Percentiles rank a stretch among this genome's conserved stretches.
These are phyloP conservation scores for Nomada hirtipes DNA, from an alignment of 2,888 invertebrate species.

Conservation along the genomic window DNA sequence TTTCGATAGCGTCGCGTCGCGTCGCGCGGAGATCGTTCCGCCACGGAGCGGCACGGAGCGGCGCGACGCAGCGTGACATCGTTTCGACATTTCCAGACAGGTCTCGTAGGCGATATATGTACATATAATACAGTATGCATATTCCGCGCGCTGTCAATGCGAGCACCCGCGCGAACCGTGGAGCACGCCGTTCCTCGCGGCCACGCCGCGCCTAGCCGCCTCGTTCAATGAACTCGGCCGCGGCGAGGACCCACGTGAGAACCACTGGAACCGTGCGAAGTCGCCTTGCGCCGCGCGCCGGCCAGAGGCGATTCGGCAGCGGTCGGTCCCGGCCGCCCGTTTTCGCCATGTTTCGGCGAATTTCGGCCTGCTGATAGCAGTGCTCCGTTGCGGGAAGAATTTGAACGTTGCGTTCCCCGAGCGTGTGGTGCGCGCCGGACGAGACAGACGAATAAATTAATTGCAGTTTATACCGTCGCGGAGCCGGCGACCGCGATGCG, in stretches of 20 bases:
- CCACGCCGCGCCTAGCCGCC: not conserved
- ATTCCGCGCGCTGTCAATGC: slow-evolving; percentile 17
- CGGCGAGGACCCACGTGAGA: slow-evolving; percentile 23
- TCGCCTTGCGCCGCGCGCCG: not conserved
- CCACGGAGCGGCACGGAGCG: not conserved
- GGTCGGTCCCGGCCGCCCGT: slow-evolving; percentile 2
- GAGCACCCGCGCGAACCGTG: slow-evolving; percentile 10
- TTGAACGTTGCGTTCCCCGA: slow-evolving; percentile 49
- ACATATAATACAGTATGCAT: not conserved
- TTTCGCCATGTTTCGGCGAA: slow-evolving; percentile 35
- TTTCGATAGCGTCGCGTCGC: slow-evolving; percentile 34
- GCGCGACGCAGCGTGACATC: not conserved
- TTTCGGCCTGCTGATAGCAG: slow-evolving; percentile 42
- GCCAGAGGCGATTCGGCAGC: not conserved
- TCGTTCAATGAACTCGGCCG: slow-evolving; percentile 8
- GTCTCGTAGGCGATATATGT: not conserved
- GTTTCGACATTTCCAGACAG: slow-evolving; percentile 10
- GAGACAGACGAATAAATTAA: slow-evolving; percentile 55
- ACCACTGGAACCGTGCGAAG: slow-evolving; percentile 43
- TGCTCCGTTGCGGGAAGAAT: slow-evolving; percentile 63
- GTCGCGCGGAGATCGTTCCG: not conserved
- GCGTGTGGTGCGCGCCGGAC: slow-evolving; percentile 8
- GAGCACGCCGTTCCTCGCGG: slow-evolving; percentile 11
- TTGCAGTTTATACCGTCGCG: slow-evolving; percentile 47
- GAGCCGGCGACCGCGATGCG: slow-evolving; percentile 22